Percentiles rank a stretch among this genome's conserved stretches.
phyloP scores from a whole-genome alignment of 2,797 vertebrate species.

The Epinephelus malabaricus region DNA sequence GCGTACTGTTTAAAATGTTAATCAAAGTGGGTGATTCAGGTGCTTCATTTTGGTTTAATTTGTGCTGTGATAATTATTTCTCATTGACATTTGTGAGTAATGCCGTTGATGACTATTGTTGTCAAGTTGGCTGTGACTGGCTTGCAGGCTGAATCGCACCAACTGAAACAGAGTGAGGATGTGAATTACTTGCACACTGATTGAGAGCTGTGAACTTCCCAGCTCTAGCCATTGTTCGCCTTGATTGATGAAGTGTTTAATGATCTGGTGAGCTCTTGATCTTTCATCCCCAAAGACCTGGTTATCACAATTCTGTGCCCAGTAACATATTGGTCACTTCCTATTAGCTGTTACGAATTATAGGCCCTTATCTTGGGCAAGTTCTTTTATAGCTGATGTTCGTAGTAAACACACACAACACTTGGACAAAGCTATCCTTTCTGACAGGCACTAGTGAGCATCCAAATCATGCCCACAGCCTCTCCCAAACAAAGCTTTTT shows the following conservation, averaged over 20 bases:
- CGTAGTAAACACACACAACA: constrained; percentile 17
- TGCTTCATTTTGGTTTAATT: constrained; percentile 24
- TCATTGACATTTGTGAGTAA: constrained; percentile 51
- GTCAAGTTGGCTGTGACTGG: constrained; percentile 45
- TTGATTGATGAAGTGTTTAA: constrained; percentile 48
- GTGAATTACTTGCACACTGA: constrained; percentile 43
- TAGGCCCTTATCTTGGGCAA: constrained; percentile 26
- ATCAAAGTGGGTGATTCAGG: constrained; percentile 29
- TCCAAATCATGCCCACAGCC: constrained; percentile 43
- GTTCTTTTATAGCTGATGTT: constrained; percentile 24
- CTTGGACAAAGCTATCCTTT: constrained; percentile 40
- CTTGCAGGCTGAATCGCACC: constrained; percentile 43
- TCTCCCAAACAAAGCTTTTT: constrained; percentile 42
- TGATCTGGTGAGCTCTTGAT: constrained; percentile 38
- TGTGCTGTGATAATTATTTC: constrained; percentile 41
- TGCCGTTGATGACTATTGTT: constrained; percentile 49
- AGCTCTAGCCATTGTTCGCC: constrained; percentile 22
- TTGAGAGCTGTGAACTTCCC: constrained; percentile 35
- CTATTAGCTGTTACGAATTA: constrained; percentile 44
- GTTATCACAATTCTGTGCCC: constrained; percentile 18
- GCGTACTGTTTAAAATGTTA: neutral
- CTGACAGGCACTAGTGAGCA: constrained; percentile 43
- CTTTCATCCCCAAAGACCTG: constrained; percentile 25
- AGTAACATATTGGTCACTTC: constrained; percentile 32
- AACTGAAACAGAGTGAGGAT: constrained; percentile 39